phyloP scores from a whole-genome alignment of 2,888 invertebrate genomes.

The Troglohyphantes excavatus region DNA sequence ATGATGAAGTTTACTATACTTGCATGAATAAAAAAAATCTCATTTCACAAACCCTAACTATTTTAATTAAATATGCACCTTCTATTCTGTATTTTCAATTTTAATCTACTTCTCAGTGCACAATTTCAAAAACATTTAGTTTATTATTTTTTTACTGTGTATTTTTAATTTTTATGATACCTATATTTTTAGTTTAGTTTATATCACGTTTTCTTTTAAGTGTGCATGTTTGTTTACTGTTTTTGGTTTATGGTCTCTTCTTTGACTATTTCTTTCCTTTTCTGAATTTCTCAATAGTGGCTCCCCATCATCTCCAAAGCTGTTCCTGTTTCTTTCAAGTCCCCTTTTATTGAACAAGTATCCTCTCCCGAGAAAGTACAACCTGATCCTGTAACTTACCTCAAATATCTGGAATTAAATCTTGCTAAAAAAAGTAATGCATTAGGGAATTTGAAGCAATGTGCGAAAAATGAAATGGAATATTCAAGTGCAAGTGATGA shows the following conservation, averaged over 20 bases:
- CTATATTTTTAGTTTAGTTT: not conserved
- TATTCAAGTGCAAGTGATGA: no score
- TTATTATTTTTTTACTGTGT: not conserved
- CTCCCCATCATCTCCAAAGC: conserved; percentile 55
- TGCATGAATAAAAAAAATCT: no score
- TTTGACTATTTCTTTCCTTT: conserved; percentile 71
- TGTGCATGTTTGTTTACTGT: conserved; percentile 66
- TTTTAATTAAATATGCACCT: not conserved
- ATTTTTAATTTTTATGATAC: not conserved
- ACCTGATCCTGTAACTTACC: conserved; percentile 1
- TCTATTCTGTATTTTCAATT: no score
- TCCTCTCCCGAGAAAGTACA: not conserved
- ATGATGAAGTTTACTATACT: no score
- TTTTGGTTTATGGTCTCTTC: conserved; percentile 55
- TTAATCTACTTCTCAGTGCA: no score
- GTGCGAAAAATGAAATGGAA: not conserved
- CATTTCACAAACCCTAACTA: no score
- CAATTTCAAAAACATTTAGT: not conserved
- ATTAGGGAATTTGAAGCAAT: no score
- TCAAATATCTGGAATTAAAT: not conserved
- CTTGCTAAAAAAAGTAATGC: not conserved
- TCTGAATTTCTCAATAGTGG: conserved; percentile 68
- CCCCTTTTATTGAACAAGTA: conserved; percentile 52
- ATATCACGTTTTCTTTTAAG: not conserved
- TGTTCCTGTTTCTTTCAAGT: conserved; percentile 61